Evolutionary conservation across 2,888 invertebrate species (phyloP).

Genomic region (Stegophylla sp.): DNA sequence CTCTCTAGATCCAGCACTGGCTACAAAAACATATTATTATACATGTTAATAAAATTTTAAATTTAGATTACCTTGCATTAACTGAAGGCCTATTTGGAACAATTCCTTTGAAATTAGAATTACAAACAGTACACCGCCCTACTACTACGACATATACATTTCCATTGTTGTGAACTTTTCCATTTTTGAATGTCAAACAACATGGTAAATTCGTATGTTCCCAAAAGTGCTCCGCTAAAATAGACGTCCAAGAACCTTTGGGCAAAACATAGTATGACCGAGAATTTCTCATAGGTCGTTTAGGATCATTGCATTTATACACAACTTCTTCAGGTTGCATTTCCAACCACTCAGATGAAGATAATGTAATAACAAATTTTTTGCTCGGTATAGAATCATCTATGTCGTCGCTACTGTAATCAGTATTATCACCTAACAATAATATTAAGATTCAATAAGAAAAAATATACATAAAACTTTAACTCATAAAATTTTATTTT

Average conservation of each 20-base stretch:
- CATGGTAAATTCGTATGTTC: conserved; percentile 1
- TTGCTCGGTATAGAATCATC: not conserved
- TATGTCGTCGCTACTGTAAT: not conserved
- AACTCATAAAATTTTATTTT: not conserved
- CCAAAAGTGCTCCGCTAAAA: conserved; percentile 9
- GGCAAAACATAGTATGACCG: not conserved
- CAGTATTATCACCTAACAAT: not conserved
- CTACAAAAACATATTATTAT: too few species aligned
- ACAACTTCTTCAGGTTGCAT: not conserved
- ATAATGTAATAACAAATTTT: not conserved
- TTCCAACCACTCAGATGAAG: not conserved
- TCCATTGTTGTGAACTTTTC: not conserved
- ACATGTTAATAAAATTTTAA: not conserved
- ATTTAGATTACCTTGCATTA: not conserved
- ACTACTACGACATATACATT: not conserved
- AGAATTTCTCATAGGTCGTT: not conserved
- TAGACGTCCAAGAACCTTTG: not conserved
- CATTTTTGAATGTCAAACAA: conserved; percentile 6
- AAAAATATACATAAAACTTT: not conserved
- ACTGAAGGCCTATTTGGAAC: not conserved
- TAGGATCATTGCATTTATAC: not conserved
- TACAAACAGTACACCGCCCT: not conserved
- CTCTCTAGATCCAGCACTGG: too few species aligned
- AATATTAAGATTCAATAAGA: not conserved
- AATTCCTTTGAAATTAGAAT: not conserved